Conservation (phyloP, 2,888 invertebrate genomes). For the Caenorhabditis wallacei region DNA sequence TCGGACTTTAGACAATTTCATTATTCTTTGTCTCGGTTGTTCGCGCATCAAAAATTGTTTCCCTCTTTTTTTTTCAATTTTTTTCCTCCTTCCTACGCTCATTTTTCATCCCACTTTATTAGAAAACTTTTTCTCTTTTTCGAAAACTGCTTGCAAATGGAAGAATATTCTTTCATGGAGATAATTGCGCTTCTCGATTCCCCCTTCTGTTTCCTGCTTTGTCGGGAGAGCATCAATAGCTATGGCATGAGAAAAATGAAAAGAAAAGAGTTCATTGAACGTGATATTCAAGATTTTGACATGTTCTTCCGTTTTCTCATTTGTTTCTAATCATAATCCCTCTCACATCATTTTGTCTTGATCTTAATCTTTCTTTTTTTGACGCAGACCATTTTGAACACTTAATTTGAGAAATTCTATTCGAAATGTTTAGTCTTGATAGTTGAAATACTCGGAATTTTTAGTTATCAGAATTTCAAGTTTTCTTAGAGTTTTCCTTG, state of each 20-base stretch:
- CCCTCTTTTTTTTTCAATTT: conserved; percentile 5
- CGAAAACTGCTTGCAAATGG: conserved; percentile 15
- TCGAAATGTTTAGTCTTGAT: no score
- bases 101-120: conserved; percentile 7
- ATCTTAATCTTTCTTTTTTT: conserved; percentile 19
- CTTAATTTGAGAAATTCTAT: no score
- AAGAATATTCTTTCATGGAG: conserved; percentile 19
- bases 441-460: background rate
- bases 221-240: background rate
- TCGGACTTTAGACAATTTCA: conserved; percentile 25
- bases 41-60: conserved; percentile 23
- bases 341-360: conserved; percentile 13
- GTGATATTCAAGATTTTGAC: conserved; percentile 23
- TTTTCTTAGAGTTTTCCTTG: no score
- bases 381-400: background rate
- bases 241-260: background rate
- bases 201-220: conserved; percentile 14
- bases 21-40: conserved; percentile 14
- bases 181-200: conserved; percentile 43
- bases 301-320: conserved; percentile 1
- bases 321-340: conserved; percentile 29
- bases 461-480: background rate
- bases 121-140: background rate
- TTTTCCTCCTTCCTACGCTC: background rate
- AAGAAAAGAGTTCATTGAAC: conserved; percentile 2